phyloP scores from a whole-genome alignment of 1,140 invertebrate genomes.

The Thereuonema tuberculata region DNA sequence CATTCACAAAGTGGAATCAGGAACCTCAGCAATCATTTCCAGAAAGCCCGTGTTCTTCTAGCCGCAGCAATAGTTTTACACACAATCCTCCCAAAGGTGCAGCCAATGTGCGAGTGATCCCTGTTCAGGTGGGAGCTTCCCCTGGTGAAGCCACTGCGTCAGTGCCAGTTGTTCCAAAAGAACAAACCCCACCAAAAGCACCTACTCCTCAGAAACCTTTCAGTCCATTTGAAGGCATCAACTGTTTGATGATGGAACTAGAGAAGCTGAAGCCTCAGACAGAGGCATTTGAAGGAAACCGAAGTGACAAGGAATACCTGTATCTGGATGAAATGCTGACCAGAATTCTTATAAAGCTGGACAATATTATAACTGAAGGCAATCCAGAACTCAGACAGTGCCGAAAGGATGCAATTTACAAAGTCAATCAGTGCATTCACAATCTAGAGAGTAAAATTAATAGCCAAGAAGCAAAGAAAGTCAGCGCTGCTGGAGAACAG shows the following conservation, averaged over 20 bases:
- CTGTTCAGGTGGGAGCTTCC: neutral
- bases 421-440: conserved; percentile 70
- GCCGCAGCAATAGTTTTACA: too few relatives aligned
- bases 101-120: neutral
- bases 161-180: neutral
- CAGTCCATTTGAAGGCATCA: conserved; percentile 35
- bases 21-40: neutral
- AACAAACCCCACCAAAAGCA: neutral
- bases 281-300: conserved; percentile 54
- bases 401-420: conserved; percentile 70
- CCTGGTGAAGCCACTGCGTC: neutral
- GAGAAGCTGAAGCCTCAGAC: conserved; percentile 59
- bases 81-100: neutral
- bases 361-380: conserved; percentile 80
- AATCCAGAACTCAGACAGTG: conserved; percentile 72
- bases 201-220: neutral
- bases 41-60: neutral
- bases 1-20: neutral
- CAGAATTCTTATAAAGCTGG: conserved; percentile 73
- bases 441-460: conserved; percentile 54
- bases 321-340: conserved; percentile 91
- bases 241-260: conserved; percentile 63
- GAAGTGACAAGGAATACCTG: conserved; percentile 68
- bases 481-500: neutral
- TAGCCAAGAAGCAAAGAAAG: conserved; percentile 14